Evolutionary conservation across 2,888 invertebrate genomes (phyloP), one percentile per base, ranked within the genome.

Genomic region (Drosophila subquinaria): DNA sequence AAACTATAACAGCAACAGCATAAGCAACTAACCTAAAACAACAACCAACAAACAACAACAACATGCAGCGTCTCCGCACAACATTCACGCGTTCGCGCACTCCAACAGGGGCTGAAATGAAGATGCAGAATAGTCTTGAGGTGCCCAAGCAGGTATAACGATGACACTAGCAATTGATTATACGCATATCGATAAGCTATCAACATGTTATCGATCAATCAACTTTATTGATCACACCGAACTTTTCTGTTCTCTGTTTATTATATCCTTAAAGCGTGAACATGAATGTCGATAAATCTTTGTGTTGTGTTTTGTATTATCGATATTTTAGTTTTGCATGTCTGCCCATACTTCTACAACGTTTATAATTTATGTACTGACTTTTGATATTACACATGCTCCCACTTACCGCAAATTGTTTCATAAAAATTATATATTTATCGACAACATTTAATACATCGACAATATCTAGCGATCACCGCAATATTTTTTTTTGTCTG

Each of bases 51-150:
- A 60, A 1, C 17, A 56, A 1, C 62, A 71, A 68, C 43, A 63
- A 20, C 50, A 93, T 93, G 93, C 92, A 93, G 66, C 92, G 93
- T 92, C 94, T 97, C 94, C 96, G 97, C 92, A 96, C 96, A 93
- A 97, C 97, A 78, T 97, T 97, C 94, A 96, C 96, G 94, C 95
- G 97, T 92, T 97, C 97, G 92, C 95, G 96, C 91, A 97, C 97
- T 82, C 97, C 97, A 76, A 97, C 97, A 76, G 97, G 97, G 82
- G 96, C 96, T 91, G 97, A 97, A 94, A 97, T 97, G 97, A 97
- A 97, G 94, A 96, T 96, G 81, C 97, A 97, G 92, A 97, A 96
- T 93, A 97, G 97, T 93, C 95, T 97, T 89, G 97, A 97, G 93
- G 97, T 97, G 88, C 97, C 97, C 81, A 97, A 97, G 92, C 97